Conservation (phyloP, 92 coral and sea anemone genomes). For the Diadumene lineata region DNA sequence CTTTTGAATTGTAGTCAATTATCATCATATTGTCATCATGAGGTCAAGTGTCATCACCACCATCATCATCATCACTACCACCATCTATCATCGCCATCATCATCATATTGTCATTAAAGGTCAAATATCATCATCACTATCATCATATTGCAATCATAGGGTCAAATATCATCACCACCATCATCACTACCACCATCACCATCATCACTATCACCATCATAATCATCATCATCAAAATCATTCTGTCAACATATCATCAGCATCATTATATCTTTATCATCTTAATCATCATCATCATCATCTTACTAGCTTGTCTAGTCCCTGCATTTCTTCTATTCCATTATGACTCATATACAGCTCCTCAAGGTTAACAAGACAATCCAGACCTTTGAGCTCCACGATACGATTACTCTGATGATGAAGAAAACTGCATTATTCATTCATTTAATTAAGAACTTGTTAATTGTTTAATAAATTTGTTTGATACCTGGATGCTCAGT, state of each 20-base stretch:
- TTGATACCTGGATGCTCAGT: constrained; percentile 82
- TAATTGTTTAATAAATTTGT: too few relatives aligned
- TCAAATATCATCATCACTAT: constrained; percentile 10
- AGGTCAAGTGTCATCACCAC: not conserved
- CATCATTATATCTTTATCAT: not conserved
- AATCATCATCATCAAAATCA: not conserved
- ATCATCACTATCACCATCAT: not conserved
- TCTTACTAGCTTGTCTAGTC: constrained; percentile 88
- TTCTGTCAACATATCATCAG: not conserved
- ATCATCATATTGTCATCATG: too few relatives aligned
- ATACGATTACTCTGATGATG: constrained; percentile 83
- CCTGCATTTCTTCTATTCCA: constrained; percentile 90
- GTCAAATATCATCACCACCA: not conserved
- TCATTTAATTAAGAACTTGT: too few relatives aligned
- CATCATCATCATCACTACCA: not conserved
- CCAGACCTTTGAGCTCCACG: constrained; percentile 83
- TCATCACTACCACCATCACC: not conserved
- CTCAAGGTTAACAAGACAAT: constrained; percentile 69
- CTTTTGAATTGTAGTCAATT: not conserved
- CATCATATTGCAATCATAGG: too few relatives aligned
- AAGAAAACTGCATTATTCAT: too few relatives aligned
- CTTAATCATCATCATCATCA: not conserved
- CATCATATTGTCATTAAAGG: not conserved
- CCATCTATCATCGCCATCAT: not conserved
- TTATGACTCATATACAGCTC: constrained; percentile 96